Base-by-base conservation (phyloP, 2,113 vertebrate genomes). In the Atlantisia rogersi region DNA sequence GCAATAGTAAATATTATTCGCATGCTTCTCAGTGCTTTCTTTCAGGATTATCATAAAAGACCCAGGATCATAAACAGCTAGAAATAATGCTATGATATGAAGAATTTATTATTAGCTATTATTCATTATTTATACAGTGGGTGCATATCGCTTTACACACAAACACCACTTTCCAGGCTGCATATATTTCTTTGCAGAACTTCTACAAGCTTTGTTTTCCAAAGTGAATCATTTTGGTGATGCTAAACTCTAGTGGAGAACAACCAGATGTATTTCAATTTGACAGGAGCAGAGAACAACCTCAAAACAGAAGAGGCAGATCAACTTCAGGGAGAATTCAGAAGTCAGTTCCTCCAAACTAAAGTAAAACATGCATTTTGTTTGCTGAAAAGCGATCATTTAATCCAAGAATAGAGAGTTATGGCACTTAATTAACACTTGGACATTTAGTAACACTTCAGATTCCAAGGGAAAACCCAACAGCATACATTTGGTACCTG, bases 41-140 rank as follows among this genome's bases (percentile, higher is more conserved):
- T 96, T 88, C 82, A 87, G 71, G 85, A 95, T 90, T 88, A 86
- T 63, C 64, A 93, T 86, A 88, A 90, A 95, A 94, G 79, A 86
- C 46, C n/a, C 22, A 28, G 50, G 32, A 94, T 88, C 75, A 77
- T 55, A 88, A 94, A 86, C 28, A 86, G 55, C 42, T 83, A 82
- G 68, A 96, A 96, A 90, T 67, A 90, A 90, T 9, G 10, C 29
- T 77, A 63, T 28, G 71, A 77, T 80, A 86, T 60, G 75, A 92
- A 95, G 93, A 94, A 96, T 94, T 91, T 83, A 94, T 94, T 90
- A 86, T 56, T 59, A 85, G 82, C 63, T 90, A 74, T 86, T 95
- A 96, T 95, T 89, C 14, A 94, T 95, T 95, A 94, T 95, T 94
- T 95, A 97, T 88, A 90, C 10, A 35, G 71, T 29, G 52, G 55